Evolutionary conservation across 2,797 vertebrate species (phyloP), one percentile per base, ranked within the genome.

Genomic region (Xenops minutus): DNA sequence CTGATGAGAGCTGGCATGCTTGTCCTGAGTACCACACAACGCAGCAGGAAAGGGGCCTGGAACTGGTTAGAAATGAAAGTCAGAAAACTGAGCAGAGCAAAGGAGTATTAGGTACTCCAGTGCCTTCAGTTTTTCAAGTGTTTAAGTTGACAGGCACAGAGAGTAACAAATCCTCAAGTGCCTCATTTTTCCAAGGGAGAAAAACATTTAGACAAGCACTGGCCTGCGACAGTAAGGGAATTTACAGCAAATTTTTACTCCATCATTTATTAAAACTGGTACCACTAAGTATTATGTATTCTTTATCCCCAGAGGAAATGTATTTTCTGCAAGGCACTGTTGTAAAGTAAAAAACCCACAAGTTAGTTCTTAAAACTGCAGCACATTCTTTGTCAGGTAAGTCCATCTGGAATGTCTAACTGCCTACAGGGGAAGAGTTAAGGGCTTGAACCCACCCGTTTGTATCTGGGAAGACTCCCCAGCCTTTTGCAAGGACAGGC

Each of bases 1-100:
- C 55, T n/a, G 15, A 6, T 4, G 32, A 15, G 18, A 46, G 10
- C 7, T 0, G 5, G 6, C 23, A 4, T 2, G 10, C 6, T 67
- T 22, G 49, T 32, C 52, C 59, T 1, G 0, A 21, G 15, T 0
- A 8, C 14, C 12, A 9, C 10, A 66, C 39, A 84, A 55, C 21
- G 4, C 10, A n/a, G 44, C 6, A 59, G 48, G 22, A 46, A 68
- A 36, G 20, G 19, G 22, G 6, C 5, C 17, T 61, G 9, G 7
- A 22, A 23, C 3, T 49, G 22, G 27, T 14, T 12, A 59, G 12
- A 44, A 67, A 46, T 2, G 19, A 55, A 75, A 64, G 15, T 41
- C n/a, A 73, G 54, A 36, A 26, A 64, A 46, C 27, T 74, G 44
- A 74, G 27, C 6, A 1, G 14, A 80, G 27, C 18, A 44, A n/a